Evolutionary conservation across 2,797 vertebrate genomes (phyloP).

Genomic region (Siniperca obscura): DNA sequence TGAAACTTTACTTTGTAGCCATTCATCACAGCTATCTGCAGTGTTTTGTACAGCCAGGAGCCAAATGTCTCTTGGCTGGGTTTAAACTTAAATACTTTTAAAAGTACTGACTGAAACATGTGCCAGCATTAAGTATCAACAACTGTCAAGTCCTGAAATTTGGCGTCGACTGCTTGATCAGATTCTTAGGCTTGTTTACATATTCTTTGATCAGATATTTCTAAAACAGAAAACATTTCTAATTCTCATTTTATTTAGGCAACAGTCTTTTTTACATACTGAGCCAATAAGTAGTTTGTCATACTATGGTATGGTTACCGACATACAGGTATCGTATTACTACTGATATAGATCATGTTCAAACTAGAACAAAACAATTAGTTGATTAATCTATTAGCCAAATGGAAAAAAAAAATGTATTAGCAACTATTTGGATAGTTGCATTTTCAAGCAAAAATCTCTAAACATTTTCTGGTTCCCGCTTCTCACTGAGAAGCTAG

Average conservation of each 20-base stretch:
- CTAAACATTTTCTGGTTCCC: not conserved
- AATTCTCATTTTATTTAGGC: not conserved
- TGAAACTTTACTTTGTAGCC: not conserved
- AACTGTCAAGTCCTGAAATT: too few species aligned
- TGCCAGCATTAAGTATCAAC: too few species aligned
- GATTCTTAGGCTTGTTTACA: not conserved
- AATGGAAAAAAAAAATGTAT: too few species aligned
- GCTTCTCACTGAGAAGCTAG: not conserved
- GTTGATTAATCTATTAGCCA: too few species aligned
- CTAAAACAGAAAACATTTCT: not conserved
- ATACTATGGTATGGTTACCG: too few species aligned
- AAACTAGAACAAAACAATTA: too few species aligned
- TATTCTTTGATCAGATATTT: too few species aligned
- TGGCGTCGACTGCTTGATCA: not conserved
- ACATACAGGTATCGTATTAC: too few species aligned
- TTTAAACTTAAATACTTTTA: not conserved
- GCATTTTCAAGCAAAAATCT: not conserved
- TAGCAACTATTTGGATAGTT: not conserved
- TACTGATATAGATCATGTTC: too few species aligned
- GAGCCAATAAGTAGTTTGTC: not conserved
- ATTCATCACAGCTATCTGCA: not conserved
- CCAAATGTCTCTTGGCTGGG: not conserved
- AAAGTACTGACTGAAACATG: not conserved
- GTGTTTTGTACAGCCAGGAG: not conserved
- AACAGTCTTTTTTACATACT: too few species aligned